A percentile compares a stretch with the other conserved stretches of the same genome.
Evolutionary conservation across 1,140 invertebrate species (phyloP).

Genomic region (Sinonovacula constricta): DNA sequence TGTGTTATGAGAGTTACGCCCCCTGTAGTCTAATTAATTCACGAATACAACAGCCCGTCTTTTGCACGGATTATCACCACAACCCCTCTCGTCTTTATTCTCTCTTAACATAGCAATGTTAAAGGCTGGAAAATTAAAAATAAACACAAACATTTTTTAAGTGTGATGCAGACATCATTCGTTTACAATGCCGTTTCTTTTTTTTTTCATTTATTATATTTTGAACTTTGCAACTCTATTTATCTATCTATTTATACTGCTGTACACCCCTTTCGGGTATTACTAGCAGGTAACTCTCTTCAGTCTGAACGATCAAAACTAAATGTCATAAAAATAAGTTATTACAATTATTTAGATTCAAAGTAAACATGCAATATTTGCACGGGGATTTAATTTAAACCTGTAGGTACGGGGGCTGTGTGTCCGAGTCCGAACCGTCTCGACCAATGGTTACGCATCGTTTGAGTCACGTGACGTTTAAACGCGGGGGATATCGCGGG

Average conservation of each 20-base stretch:
- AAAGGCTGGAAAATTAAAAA: background rate
- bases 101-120: background rate
- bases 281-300: too few relatives aligned
- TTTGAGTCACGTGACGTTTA: background rate
- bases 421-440: background rate
- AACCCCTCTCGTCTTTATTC: background rate
- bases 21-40: background rate
- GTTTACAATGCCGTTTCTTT: too few relatives aligned
- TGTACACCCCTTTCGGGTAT: too few relatives aligned
- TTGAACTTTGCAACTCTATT: too few relatives aligned
- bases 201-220: too few relatives aligned
- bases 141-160: background rate
- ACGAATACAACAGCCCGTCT: background rate
- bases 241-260: too few relatives aligned
- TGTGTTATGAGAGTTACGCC: background rate
- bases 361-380: background rate
- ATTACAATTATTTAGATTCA: background rate
- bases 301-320: constrained; percentile 2
- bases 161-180: background rate
- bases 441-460: background rate
- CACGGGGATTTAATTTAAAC: background rate
- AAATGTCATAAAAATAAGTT: background rate
- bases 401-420: background rate
- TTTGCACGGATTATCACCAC: background rate
- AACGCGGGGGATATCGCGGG: constrained; percentile 44